Evolutionary conservation across 2,113 vertebrate species (phyloP).

Genomic region (Prolemur simus): DNA sequence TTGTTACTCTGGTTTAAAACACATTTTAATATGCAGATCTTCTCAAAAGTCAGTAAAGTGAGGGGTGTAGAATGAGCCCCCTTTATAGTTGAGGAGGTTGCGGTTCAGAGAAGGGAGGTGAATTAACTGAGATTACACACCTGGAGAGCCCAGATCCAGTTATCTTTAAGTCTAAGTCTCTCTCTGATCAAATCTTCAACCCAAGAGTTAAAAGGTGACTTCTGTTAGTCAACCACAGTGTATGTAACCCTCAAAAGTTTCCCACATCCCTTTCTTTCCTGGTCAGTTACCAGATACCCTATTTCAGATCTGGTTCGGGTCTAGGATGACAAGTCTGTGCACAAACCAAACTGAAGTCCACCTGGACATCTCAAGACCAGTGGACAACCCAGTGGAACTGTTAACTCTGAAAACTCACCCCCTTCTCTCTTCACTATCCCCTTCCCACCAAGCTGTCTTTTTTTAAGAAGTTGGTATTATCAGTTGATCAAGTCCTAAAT

Average conservation of each 20-base stretch:
- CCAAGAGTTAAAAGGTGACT: neutral
- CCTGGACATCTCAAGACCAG: neutral
- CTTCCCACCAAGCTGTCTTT: neutral
- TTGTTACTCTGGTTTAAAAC: neutral
- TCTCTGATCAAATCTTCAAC: neutral
- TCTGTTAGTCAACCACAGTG: neutral
- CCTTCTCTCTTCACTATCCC: neutral
- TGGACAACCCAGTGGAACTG: neutral
- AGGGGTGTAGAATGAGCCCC: neutral
- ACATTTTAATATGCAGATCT: neutral
- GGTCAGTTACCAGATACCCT: neutral
- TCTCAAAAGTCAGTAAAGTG: neutral
- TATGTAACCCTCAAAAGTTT: neutral
- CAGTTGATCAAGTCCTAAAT: neutral
- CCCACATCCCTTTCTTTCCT: neutral
- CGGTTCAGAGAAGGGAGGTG: neutral
- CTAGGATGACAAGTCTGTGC: neutral
- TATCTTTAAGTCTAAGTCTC: neutral
- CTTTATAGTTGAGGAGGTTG: neutral
- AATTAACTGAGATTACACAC: neutral
- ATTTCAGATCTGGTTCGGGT: neutral
- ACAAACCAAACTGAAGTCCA: neutral
- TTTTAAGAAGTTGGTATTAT: neutral
- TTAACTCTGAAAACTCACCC: accelerated
- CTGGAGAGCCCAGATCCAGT: neutral